phyloP scores from a whole-genome alignment of 2,113 vertebrate genomes.

The Theristicus caerulescens region DNA sequence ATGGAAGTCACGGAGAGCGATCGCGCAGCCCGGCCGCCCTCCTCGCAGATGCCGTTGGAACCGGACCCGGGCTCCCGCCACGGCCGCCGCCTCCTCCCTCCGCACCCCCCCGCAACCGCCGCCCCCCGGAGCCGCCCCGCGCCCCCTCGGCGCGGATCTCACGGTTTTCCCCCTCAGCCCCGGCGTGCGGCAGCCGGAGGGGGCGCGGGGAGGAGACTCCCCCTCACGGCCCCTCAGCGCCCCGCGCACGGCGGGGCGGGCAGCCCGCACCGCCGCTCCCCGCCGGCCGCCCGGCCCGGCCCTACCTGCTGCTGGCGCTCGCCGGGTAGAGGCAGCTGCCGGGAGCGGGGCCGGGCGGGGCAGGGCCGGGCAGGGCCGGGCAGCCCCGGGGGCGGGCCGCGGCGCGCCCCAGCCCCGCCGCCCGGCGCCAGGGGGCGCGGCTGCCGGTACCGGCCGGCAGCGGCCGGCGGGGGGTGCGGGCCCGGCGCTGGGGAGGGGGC shows the following conservation, averaged over 20 bases:
- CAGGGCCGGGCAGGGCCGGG: not conserved
- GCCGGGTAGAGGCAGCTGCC: not conserved
- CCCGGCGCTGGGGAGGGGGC: too few species aligned
- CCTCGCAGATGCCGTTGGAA: not conserved
- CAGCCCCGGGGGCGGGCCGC: not conserved
- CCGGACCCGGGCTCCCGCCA: too few species aligned
- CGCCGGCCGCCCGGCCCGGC: not conserved
- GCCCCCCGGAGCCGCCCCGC: not conserved
- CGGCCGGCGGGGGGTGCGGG: not conserved
- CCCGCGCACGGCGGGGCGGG: not conserved
- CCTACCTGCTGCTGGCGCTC: conserved; percentile 30
- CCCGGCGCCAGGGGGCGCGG: not conserved
- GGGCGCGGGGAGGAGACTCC: not conserved
- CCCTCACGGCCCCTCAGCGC: not conserved
- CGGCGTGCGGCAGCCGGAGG: not conserved
- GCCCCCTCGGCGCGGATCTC: not conserved
- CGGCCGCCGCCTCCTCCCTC: not conserved
- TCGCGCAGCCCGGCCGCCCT: not conserved
- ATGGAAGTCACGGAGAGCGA: not conserved
- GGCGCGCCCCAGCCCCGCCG: not conserved
- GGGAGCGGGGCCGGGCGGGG: not conserved
- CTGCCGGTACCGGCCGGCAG: not conserved
- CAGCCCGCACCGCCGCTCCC: not conserved
- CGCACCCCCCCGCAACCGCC: too few species aligned
- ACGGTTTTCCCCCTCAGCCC: not conserved